Evolutionary conservation across 37 sponge, comb jelly and placozoan genomes (phyloP).

Genomic region (Eunapius fragilis): DNA sequence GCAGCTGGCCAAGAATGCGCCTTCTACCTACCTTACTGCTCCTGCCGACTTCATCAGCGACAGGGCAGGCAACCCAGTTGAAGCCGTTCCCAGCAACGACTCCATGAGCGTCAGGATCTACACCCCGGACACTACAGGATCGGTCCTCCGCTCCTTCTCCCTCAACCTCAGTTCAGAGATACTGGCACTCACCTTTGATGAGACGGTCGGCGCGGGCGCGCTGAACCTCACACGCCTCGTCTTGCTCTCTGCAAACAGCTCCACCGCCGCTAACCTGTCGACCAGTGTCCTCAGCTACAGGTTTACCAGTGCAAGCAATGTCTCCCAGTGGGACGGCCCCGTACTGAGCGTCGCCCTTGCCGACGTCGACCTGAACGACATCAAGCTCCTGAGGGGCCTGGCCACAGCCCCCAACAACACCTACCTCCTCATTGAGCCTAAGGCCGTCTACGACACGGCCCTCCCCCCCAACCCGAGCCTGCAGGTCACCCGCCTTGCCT

Average conservation of each 20-base stretch:
- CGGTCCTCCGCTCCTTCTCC: constrained; percentile 58
- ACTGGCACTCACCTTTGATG: constrained; percentile 88
- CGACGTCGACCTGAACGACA: constrained; percentile 72
- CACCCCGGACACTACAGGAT: constrained; percentile 59
- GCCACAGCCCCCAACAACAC: constrained; percentile 76
- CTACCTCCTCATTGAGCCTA: constrained; percentile 38
- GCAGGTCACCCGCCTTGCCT: constrained; percentile 2
- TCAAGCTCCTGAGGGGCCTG: constrained; percentile 79
- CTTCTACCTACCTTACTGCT: constrained; percentile 58
- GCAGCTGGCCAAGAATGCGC: constrained; percentile 54
- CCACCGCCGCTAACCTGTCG: neutral
- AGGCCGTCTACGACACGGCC: constrained; percentile 71
- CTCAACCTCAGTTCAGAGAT: constrained; percentile 83
- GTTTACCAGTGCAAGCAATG: constrained; percentile 42
- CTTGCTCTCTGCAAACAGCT: constrained; percentile 31
- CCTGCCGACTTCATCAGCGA: constrained; percentile 60
- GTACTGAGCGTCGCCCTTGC: constrained; percentile 59
- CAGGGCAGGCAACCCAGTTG: constrained; percentile 68
- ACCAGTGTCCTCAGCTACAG: neutral
- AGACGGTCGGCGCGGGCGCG: constrained; percentile 77
- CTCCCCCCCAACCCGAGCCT: constrained; percentile 60
- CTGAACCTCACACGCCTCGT: constrained; percentile 59
- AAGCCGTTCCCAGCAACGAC: constrained; percentile 31
- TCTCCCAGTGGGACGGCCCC: constrained; percentile 55
- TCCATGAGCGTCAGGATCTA: constrained; percentile 43